These are phyloP conservation scores for Sinopyrophorus schimmeli DNA, from an alignment of 2,888 invertebrate genomes.

Conservation along the genomic window DNA sequence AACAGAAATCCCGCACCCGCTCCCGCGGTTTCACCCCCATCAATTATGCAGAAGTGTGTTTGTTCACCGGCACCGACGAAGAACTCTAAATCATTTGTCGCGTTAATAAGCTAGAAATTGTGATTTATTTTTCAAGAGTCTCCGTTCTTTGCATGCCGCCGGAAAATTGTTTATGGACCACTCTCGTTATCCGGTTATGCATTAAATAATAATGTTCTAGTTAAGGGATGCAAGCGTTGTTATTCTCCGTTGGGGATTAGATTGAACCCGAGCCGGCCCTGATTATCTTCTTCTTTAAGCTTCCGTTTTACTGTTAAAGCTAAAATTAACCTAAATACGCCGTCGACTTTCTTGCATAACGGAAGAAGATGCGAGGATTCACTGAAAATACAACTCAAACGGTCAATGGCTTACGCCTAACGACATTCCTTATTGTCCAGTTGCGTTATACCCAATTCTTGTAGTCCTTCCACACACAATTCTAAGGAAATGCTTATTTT, in stretches of 20 bases:
- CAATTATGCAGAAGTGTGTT: conserved; percentile 27
- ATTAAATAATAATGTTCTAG: conserved; percentile 30
- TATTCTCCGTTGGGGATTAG: conserved; percentile 3
- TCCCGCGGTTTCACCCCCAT: conserved; percentile 23
- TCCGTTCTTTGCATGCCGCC: conserved; percentile 15
- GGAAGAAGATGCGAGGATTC: not conserved
- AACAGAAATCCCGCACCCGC: conserved; percentile 23
- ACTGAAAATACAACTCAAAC: not conserved
- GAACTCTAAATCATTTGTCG: conserved; percentile 31
- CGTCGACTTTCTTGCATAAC: conserved; percentile 2
- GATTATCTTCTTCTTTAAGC: conserved; percentile 4
- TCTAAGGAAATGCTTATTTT: no score
- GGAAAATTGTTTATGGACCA: conserved; percentile 27
- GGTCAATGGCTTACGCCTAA: not conserved
- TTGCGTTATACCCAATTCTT: not conserved
- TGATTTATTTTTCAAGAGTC: conserved; percentile 32
- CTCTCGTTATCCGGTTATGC: conserved; percentile 27
- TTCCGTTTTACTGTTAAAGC: conserved; percentile 1
- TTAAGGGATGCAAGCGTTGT: conserved; percentile 5
- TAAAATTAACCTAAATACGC: conserved; percentile 7
- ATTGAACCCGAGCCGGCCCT: conserved; percentile 9
- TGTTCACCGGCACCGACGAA: conserved; percentile 21
- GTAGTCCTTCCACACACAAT: not conserved
- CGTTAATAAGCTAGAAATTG: conserved; percentile 30
- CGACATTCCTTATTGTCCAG: not conserved